Evolutionary conservation across 2,797 vertebrate genomes (phyloP).

Genomic region (Sebastes iracundus): DNA sequence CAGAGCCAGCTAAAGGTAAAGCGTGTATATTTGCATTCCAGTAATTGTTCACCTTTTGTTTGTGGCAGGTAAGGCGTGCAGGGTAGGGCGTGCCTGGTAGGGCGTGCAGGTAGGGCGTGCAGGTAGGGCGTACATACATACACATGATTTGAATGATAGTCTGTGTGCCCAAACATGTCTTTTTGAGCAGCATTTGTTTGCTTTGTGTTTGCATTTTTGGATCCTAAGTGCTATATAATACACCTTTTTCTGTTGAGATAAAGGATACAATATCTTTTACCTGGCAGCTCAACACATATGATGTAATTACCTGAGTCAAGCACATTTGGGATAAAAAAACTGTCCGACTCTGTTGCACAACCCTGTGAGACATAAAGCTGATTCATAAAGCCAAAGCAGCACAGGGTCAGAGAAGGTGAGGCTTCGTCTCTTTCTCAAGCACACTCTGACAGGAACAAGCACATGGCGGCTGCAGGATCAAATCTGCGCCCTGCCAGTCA

Average conservation of each 20-base stretch:
- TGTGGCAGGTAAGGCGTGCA: neutral
- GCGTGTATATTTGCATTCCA: neutral
- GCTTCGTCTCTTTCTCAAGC: neutral
- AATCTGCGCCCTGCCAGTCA: neutral
- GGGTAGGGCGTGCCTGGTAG: neutral
- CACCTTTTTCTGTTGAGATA: neutral
- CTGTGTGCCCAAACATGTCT: neutral
- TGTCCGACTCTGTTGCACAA: neutral
- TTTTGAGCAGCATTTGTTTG: neutral
- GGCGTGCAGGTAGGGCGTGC: neutral
- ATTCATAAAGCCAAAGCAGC: neutral
- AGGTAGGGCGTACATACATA: neutral
- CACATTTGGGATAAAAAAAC: conserved; percentile 7
- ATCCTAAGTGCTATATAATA: too few relatives aligned
- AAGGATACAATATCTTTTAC: neutral
- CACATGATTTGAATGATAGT: neutral
- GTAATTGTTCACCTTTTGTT: neutral
- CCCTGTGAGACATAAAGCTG: neutral
- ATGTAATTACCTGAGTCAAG: neutral
- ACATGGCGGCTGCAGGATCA: neutral
- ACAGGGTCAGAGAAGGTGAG: neutral
- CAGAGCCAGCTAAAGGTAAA: neutral
- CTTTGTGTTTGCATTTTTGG: conserved; percentile 6
- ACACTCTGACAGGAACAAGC: neutral
- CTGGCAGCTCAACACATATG: neutral